These are phyloP conservation scores for Sarcoramphus papa DNA, from an alignment of 2,797 vertebrate genomes.

Conservation along the genomic window DNA sequence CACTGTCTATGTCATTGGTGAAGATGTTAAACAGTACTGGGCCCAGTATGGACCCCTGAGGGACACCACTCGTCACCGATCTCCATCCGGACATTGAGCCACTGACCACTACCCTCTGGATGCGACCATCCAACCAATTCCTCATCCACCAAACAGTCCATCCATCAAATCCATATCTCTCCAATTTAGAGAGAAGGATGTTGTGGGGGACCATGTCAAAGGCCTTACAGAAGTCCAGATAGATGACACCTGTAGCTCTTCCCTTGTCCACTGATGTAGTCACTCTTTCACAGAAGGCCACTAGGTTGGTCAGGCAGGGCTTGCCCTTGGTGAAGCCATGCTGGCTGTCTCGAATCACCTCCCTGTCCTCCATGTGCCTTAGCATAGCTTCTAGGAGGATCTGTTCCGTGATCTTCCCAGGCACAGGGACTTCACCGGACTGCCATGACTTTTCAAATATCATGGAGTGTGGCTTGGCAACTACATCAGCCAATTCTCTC, in stretches of 20 bases:
- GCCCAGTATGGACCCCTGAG: background rate
- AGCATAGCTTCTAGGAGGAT: background rate
- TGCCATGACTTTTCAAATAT: background rate
- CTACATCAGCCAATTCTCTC: background rate
- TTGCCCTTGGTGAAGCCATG: background rate
- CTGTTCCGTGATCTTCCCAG: background rate
- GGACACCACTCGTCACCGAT: background rate
- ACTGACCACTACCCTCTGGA: background rate
- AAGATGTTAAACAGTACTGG: background rate
- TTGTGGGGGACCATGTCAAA: background rate
- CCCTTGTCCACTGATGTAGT: background rate
- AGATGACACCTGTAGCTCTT: background rate
- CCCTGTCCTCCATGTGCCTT: background rate
- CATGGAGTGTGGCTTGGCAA: background rate
- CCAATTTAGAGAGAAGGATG: too few species aligned
- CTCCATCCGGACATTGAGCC: background rate
- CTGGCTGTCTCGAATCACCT: background rate
- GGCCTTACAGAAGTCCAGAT: background rate
- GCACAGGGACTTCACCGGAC: background rate
- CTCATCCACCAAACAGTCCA: too few species aligned
- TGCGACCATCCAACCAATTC: fast-evolving
- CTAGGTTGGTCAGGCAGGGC: fast-evolving
- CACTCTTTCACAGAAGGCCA: background rate
- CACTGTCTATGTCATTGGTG: too few species aligned
- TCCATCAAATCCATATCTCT: too few species aligned